Evolutionary conservation across 1,140 invertebrate species (phyloP), one percentile per base, ranked within the genome.

Genomic region (Pseudachorutes palmiensis): DNA sequence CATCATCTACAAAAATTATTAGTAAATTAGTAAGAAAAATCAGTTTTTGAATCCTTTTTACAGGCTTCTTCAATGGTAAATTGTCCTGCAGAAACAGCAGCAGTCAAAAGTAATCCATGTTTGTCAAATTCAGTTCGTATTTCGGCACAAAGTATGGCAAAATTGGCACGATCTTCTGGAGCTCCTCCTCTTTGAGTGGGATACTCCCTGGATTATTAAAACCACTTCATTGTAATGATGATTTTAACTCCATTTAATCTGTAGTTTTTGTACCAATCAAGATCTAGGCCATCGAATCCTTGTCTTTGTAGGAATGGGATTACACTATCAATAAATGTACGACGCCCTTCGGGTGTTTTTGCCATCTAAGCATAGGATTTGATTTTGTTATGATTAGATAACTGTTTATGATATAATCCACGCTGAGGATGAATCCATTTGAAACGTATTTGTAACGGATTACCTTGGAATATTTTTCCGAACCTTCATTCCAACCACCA

Each of bases 201-300:
- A 74, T 90, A 90, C 72, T 91, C 88, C 70, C 70, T 69, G 36
- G 36, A 12, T 9, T 12, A 12, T 45, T 12, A 45, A 45, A 12
- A 45, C 9, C 9, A 55, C 9, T 14, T 55, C 24, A 55, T 41
- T 19, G 19, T 9, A 41, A 41, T 41, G 5, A 9, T 41, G 36
- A 41, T 41, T 41, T 19, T 41, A 5, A 41, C 36, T 41, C 19
- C 36, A 41, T 19, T 9, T 9, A 19, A 41, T 19, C 19, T 41
- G 9, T 5, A 55, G 24, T 55, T 55, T 28, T 58, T 24, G 3
- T 62, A 28, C 89, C 89, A 91, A 75, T 91, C 88, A 16, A 92
- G 24, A 75, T 92, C 89, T 1, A 92, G 79, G 0, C 90, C 90
- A 77, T 92, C 87, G 66, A 92, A 91, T 3, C 81, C 79, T 73